Percentiles rank a stretch among this genome's conserved stretches.
These are phyloP conservation scores for Morus bassanus DNA, from an alignment of 2,797 vertebrate genomes.

Conservation along the genomic window DNA sequence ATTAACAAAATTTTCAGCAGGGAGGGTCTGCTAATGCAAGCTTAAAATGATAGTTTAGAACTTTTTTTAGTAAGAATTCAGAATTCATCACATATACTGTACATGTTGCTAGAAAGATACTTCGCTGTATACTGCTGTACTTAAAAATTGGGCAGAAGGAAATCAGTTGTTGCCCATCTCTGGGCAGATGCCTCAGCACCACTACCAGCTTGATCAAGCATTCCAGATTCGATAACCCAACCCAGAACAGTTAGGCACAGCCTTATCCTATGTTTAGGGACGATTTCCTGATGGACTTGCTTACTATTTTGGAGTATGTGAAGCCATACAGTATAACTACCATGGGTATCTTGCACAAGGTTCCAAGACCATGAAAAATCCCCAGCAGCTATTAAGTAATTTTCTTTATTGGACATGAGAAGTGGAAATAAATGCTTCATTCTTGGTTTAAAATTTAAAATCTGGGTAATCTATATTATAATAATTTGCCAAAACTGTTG, in stretches of 20 bases:
- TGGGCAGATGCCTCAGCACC: background rate
- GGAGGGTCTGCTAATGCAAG: background rate
- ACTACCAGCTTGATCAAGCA: background rate
- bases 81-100: background rate
- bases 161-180: background rate
- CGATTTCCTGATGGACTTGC: background rate
- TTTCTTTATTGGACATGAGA: background rate
- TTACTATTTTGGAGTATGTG: background rate
- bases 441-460: background rate
- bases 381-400: background rate
- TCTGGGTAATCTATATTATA: background rate
- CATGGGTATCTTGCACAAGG: background rate
- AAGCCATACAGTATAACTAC: background rate
- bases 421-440: background rate
- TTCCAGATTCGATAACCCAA: background rate
- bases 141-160: background rate
- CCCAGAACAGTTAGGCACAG: background rate
- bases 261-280: background rate
- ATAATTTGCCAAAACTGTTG: background rate
- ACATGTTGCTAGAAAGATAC: background rate
- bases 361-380: background rate
- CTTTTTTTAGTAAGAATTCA: background rate
- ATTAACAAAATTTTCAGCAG: background rate
- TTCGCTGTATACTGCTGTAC: background rate
- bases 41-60: background rate